A percentile compares a stretch with the other conserved stretches of the same genome.
Evolutionary conservation across 2,888 invertebrate species (phyloP).

Genomic region (Phortica okadai): DNA sequence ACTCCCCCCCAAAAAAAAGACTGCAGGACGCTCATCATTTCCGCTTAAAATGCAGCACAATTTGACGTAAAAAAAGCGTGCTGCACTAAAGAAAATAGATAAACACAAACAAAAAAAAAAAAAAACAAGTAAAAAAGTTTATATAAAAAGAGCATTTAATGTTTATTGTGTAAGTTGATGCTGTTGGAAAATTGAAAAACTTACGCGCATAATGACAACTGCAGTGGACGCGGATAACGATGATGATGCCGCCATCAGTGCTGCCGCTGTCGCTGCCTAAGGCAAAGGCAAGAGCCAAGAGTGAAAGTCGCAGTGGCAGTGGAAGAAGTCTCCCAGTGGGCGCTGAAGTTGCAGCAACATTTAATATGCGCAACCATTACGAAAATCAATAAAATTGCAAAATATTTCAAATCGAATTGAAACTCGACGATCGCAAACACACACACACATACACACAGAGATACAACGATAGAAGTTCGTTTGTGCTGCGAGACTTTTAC

Average conservation of each 20-base stretch:
- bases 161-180: conserved; percentile 25
- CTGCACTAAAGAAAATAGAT: conserved; percentile 33
- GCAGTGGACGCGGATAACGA: conserved; percentile 37
- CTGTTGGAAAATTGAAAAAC: conserved; percentile 52
- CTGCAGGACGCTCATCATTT: conserved; percentile 69
- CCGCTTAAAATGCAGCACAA: conserved; percentile 69
- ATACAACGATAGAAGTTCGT: conserved; percentile 22
- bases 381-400: conserved; percentile 65
- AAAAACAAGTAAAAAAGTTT: background rate
- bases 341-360: conserved; percentile 46
- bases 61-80: conserved; percentile 64
- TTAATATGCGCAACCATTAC: conserved; percentile 64
- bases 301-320: background rate
- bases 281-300: background rate
- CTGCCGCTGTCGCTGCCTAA: conserved; percentile 13
- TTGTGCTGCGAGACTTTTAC: conserved; percentile 54
- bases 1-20: conserved; percentile 23
- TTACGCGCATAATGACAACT: conserved; percentile 60
- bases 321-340: background rate
- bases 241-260: conserved; percentile 13
- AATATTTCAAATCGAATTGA: conserved; percentile 64
- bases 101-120: conserved; percentile 5
- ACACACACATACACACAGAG: background rate
- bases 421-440: conserved; percentile 10
- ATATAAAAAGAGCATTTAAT: conserved; percentile 35